Percentiles rank a stretch among this genome's conserved stretches.
phyloP scores from a whole-genome alignment of 2,888 invertebrate species.

The Cremastinae sp. region DNA sequence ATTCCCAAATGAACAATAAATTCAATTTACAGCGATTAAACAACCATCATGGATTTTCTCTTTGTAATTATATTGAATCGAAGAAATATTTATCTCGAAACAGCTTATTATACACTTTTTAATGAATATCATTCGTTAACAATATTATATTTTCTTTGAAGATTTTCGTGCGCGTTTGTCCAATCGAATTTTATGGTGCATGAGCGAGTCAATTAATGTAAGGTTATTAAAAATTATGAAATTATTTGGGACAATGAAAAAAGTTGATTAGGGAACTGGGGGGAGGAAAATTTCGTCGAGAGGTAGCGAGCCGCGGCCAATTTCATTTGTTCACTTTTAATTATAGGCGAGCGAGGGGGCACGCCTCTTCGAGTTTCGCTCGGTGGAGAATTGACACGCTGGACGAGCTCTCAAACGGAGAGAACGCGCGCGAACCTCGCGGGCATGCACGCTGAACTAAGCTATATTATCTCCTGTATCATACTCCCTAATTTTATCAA shows the following conservation, averaged over 20 bases:
- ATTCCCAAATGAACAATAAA: too few relatives aligned
- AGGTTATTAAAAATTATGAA: background rate
- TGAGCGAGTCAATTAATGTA: background rate
- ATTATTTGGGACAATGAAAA: too few relatives aligned
- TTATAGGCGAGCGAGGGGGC: slow-evolving; percentile 38
- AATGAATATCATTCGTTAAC: background rate
- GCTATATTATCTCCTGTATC: slow-evolving; percentile 19
- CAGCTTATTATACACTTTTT: too few relatives aligned
- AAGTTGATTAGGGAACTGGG: background rate
- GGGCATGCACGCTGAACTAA: slow-evolving; percentile 10
- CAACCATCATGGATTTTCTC: background rate
- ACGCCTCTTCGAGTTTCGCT: slow-evolving; percentile 6
- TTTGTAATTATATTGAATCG: background rate
- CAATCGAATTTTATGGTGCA: background rate
- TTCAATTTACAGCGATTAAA: background rate
- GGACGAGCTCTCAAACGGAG: slow-evolving; percentile 13
- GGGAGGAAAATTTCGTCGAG: slow-evolving; percentile 2
- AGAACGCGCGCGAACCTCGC: background rate
- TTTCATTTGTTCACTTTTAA: slow-evolving; percentile 49
- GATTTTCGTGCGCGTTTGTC: too few relatives aligned
- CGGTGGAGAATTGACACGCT: slow-evolving; percentile 11
- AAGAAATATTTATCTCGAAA: too few relatives aligned
- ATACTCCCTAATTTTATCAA: slow-evolving; percentile 71
- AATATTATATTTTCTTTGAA: background rate
- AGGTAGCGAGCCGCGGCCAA: slow-evolving; percentile 26